A percentile compares a stretch with the other conserved stretches of the same genome.
phyloP scores from a whole-genome alignment of 2,797 vertebrate genomes.

The Pteropus rufus region DNA sequence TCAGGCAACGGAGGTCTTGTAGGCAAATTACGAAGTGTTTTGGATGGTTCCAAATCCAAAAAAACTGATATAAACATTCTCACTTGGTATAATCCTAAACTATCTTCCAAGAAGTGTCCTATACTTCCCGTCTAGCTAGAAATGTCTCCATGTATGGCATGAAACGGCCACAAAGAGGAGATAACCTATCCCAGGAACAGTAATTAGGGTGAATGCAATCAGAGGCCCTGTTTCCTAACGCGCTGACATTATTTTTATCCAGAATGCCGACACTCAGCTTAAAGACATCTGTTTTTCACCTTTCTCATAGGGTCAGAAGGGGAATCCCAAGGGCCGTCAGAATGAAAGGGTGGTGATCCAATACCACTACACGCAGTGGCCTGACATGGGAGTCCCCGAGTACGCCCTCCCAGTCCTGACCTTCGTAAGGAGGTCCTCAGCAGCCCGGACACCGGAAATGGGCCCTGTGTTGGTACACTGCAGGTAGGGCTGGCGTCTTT shows the following conservation, averaged over 20 bases:
- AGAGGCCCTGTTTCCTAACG: background rate
- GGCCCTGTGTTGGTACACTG: conserved; percentile 98
- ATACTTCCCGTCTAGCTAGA: background rate
- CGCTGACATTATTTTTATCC: background rate
- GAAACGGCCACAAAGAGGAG: background rate
- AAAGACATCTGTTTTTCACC: background rate
- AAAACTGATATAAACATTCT: background rate
- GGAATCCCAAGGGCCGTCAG: conserved; percentile 91
- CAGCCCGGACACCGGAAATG: conserved; percentile 87
- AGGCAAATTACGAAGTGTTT: background rate
- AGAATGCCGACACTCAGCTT: background rate
- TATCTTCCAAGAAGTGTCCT: background rate
- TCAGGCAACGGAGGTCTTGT: background rate
- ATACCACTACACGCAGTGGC: conserved; percentile 99
- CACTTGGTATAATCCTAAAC: background rate
- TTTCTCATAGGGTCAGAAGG: conserved; percentile 89
- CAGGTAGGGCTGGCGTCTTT: conserved; percentile 85
- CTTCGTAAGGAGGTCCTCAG: conserved; percentile 95
- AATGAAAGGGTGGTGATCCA: conserved; percentile 94
- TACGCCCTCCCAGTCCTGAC: conserved; percentile 97
- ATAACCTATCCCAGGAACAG: background rate
- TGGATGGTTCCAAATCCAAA: background rate
- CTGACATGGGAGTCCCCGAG: conserved; percentile 98
- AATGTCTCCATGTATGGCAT: background rate
- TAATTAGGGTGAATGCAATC: background rate